Evolutionary conservation across 2,113 vertebrate species (phyloP), one percentile per base, ranked within the genome.

Genomic region (Merops nubicus): DNA sequence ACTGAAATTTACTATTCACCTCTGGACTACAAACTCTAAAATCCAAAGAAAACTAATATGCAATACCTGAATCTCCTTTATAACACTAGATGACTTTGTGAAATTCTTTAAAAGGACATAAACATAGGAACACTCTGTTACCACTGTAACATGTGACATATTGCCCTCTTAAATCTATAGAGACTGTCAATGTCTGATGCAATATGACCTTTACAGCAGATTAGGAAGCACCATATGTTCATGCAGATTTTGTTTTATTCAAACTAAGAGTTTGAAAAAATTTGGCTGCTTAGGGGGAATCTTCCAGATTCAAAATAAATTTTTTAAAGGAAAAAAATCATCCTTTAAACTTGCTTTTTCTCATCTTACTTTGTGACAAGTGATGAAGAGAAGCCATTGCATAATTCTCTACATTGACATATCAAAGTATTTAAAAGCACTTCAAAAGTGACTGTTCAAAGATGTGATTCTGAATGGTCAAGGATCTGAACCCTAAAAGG

Each of bases 161-260:
- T 70, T 90, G 82, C 53, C 81, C 85, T 88, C 91, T 90, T 77
- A 76, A 94, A 94, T 88, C 96, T 83, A 77, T 28, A 80, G 47
- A 83, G 85, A 59, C 85, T 69, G 72, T 96, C 89, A 59, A 86
- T 74, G 74, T 43, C 76, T 92, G 89, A 56, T 91, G 59, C 72
- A 91, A 47, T 51, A 67, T 93, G 93, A 96, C 94, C 95, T 94
- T 93, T 88, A 77, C 63, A 91, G 78, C 51, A 91, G 70, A 96
- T 88, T 84, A 95, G 64, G 74, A 68, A 95, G 77, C 59, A 86
- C 63, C 82, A 38, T 83, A 85, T 88, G 85, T 50, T 50, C 77
- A 95, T 13, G 45, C 33, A 85, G 74, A 85, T 79, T 89, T 88
- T 65, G 64, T 57, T 94, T 57, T 76, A 85, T 70, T 76, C 67